phyloP scores from a whole-genome alignment of 2,113 vertebrate species.

The Apteryx mantelli region DNA sequence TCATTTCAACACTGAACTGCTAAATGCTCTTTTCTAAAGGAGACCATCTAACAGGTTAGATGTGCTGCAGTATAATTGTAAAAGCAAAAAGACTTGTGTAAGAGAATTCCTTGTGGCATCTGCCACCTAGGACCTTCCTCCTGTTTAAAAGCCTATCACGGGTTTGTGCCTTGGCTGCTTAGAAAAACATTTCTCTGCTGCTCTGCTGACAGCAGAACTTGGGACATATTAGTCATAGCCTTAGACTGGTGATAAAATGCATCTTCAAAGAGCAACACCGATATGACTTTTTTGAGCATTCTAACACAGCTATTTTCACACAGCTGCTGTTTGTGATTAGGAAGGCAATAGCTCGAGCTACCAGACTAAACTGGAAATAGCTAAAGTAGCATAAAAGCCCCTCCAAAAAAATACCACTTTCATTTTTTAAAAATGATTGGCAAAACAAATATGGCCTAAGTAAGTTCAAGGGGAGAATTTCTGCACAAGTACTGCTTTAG shows the following conservation, averaged over 20 bases:
- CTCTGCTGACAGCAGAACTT: neutral
- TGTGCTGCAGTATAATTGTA: neutral
- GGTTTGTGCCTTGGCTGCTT: neutral
- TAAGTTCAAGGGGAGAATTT: neutral
- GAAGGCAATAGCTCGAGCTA: neutral
- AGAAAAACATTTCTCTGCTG: neutral
- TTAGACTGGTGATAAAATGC: neutral
- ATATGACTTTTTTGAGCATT: neutral
- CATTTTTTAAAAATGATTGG: neutral
- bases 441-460: neutral
- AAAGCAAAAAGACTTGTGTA: neutral
- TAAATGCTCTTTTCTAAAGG: neutral
- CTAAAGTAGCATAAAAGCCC: neutral
- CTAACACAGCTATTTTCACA: neutral
- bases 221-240: neutral
- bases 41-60: rapidly evolving
- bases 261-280: neutral
- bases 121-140: neutral
- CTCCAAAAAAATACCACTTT: neutral
- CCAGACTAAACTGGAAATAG: neutral
- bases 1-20: neutral
- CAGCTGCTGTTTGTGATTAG: neutral
- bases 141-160: neutral
- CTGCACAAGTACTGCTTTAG: neutral
- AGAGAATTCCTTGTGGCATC: neutral